phyloP scores from a whole-genome alignment of 2,113 vertebrate species.

The Barnardius zonarius region DNA sequence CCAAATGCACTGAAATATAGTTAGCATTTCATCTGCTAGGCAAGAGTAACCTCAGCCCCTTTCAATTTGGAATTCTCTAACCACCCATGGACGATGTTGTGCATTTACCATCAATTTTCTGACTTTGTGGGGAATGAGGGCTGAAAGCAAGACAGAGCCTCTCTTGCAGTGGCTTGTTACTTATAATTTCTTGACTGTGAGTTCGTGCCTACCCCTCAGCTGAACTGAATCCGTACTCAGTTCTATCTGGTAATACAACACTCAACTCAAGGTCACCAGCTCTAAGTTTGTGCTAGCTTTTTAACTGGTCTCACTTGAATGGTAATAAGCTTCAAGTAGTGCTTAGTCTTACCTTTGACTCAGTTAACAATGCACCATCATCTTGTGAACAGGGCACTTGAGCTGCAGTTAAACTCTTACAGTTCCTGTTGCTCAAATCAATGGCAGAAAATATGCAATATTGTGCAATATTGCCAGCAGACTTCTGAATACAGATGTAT shows the following conservation, averaged over 20 bases:
- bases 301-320: not conserved
- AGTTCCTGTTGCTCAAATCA: not conserved
- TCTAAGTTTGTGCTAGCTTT: not conserved
- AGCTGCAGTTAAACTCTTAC: not conserved
- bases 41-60: constrained; percentile 5
- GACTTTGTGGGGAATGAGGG: constrained; percentile 33
- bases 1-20: not conserved
- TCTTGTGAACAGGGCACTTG: not conserved
- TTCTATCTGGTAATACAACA: constrained; percentile 20
- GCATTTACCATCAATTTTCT: constrained; percentile 61
- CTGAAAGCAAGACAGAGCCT: constrained; percentile 18
- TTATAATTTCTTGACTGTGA: constrained; percentile 37
- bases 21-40: constrained; percentile 5
- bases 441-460: not conserved
- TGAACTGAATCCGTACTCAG: not conserved
- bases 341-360: not conserved
- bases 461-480: not conserved
- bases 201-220: not conserved
- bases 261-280: not conserved
- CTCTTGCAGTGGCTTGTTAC: constrained; percentile 3
- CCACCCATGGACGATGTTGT: constrained; percentile 15
- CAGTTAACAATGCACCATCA: not conserved
- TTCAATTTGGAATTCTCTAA: constrained; percentile 62
- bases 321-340: not conserved
- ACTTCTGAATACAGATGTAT: not conserved